Percentiles rank a stretch among this genome's conserved stretches.
phyloP scores from a whole-genome alignment of 1,140 invertebrate species.

The Helicoverpa zea region DNA sequence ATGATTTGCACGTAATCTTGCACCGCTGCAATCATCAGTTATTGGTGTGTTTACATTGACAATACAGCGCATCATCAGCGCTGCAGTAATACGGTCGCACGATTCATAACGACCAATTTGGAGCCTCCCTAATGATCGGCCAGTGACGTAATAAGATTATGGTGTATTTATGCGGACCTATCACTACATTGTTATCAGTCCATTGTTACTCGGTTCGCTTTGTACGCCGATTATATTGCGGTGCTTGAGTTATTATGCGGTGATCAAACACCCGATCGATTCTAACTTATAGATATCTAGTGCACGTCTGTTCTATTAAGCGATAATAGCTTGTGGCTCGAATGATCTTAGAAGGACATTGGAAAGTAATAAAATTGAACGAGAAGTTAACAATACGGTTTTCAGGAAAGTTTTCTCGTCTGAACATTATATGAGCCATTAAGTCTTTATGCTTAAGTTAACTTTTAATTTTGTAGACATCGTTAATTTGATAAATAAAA shows the following conservation, averaged over 20 bases:
- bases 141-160: conserved; percentile 9
- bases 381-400: not conserved
- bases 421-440: not conserved
- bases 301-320: conserved; percentile 3
- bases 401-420: not conserved
- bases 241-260: conserved; percentile 9
- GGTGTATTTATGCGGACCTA: not conserved
- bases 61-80: too few species aligned
- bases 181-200: not conserved
- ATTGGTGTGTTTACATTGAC: too few species aligned
- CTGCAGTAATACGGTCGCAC: not conserved
- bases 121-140: not conserved
- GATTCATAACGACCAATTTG: not conserved
- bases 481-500: conserved; percentile 1
- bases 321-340: conserved; percentile 4
- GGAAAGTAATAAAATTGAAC: conserved; percentile 12
- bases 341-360: conserved; percentile 17
- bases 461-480: not conserved
- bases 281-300: not conserved
- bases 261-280: not conserved
- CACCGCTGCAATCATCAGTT: too few species aligned
- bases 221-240: conserved; percentile 1
- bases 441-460: not conserved
- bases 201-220: conserved; percentile 4
- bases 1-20: too few species aligned